Evolutionary conservation across 2,113 vertebrate genomes (phyloP).

Genomic region (Syngnathoides biaculeatus): DNA sequence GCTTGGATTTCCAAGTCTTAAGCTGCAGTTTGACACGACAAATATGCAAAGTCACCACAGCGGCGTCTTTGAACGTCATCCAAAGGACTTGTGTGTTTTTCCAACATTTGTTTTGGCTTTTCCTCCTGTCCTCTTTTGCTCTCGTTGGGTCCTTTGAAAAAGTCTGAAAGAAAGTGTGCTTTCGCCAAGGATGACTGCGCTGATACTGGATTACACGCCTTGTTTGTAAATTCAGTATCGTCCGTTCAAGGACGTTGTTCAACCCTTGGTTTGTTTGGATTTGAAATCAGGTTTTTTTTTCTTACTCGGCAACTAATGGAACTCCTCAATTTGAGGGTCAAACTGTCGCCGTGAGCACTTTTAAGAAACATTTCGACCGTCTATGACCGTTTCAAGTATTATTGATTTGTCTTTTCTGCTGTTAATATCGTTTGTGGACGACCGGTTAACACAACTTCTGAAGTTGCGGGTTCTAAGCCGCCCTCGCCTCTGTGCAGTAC

Average conservation of each 20-base stretch:
- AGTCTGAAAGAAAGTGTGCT: conserved; percentile 49
- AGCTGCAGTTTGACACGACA: conserved; percentile 51
- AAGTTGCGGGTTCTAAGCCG: too few relatives aligned
- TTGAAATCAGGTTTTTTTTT: not conserved
- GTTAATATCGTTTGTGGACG: too few relatives aligned
- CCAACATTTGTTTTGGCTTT: conserved; percentile 13
- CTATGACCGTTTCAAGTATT: too few relatives aligned
- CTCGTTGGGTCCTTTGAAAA: conserved; percentile 42
- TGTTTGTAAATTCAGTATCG: conserved; percentile 36
- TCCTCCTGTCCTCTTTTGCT: conserved; percentile 20
- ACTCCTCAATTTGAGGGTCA: not conserved
- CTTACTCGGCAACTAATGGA: not conserved
- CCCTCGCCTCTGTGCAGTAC: too few relatives aligned
- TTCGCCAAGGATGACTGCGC: conserved; percentile 37
- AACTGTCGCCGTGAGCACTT: too few relatives aligned
- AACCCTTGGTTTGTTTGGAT: not conserved
- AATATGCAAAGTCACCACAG: conserved; percentile 30
- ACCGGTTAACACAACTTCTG: too few relatives aligned
- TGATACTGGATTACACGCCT: conserved; percentile 39
- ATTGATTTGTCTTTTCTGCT: too few relatives aligned
- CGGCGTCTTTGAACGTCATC: conserved; percentile 45
- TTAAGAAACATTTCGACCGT: not conserved
- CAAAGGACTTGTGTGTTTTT: conserved; percentile 28
- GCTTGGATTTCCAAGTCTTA: conserved; percentile 44
- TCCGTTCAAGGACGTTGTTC: not conserved